Evolutionary conservation across 2,888 invertebrate species (phyloP).

Genomic region (Pimpla rufipes): DNA sequence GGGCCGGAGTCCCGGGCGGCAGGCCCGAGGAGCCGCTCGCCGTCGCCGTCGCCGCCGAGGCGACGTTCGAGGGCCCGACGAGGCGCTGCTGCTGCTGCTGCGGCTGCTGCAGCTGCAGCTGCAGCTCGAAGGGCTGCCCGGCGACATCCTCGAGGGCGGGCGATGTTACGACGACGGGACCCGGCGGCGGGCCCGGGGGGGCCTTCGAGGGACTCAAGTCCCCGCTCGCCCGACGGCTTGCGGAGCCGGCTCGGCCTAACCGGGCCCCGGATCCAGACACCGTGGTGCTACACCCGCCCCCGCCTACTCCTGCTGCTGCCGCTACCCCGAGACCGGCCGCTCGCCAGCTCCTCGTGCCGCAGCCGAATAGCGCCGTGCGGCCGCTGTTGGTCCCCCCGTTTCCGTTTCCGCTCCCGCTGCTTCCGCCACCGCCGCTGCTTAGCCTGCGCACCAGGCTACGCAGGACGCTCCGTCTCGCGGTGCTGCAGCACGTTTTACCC

Average conservation of each 20-base stretch:
- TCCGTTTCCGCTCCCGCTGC: slow-evolving; percentile 35
- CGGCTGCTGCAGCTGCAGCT: too few relatives aligned
- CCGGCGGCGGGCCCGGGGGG: slow-evolving; percentile 70
- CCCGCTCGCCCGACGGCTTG: slow-evolving; percentile 81
- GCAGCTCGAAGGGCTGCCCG: slow-evolving; percentile 1
- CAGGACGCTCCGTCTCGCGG: slow-evolving; percentile 68
- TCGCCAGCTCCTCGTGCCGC: slow-evolving; percentile 54
- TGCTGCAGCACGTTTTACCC: slow-evolving; percentile 43
- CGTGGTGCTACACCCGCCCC: slow-evolving; percentile 75
- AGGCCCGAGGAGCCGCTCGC: slow-evolving; percentile 36
- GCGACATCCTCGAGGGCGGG: slow-evolving; percentile 71
- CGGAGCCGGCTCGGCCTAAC: slow-evolving; percentile 76
- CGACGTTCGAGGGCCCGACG: too few relatives aligned
- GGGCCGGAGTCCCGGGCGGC: slow-evolving; percentile 46
- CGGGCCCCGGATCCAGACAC: slow-evolving; percentile 80
- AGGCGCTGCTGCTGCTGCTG: slow-evolving; percentile 4
- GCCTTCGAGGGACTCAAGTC: slow-evolving; percentile 81
- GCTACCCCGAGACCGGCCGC: slow-evolving; percentile 41
- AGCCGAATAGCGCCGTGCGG: slow-evolving; percentile 55
- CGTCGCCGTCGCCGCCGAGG: slow-evolving; percentile 41
- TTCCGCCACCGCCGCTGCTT: slow-evolving; percentile 69
- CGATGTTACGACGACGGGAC: slow-evolving; percentile 59
- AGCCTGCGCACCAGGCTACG: slow-evolving; percentile 77
- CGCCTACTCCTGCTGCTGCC: slow-evolving; percentile 55
- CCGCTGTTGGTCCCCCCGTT: not conserved